Evolutionary conservation across 2,797 vertebrate species (phyloP).

Genomic region (Sarcoramphus papa): DNA sequence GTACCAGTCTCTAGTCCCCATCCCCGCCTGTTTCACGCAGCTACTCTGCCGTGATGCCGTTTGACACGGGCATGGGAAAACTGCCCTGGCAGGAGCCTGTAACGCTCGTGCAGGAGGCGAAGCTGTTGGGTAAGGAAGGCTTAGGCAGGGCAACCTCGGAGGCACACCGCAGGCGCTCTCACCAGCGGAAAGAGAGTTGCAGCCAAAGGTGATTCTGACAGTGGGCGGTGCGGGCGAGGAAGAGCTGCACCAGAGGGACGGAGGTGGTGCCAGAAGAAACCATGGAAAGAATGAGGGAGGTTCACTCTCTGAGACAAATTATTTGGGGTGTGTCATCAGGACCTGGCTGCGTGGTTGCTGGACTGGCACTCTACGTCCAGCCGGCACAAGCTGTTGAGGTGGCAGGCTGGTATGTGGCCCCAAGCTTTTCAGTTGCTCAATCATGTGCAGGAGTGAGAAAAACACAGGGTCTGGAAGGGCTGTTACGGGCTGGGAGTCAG

Average conservation of each 20-base stretch:
- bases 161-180: not conserved
- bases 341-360: not conserved
- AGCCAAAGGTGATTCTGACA: not conserved
- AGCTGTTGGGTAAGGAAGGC: not conserved
- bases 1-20: not conserved
- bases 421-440: conserved; percentile 30
- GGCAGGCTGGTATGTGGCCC: conserved; percentile 52
- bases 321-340: conserved; percentile 16
- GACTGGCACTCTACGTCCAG: not conserved
- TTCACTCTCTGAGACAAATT: not conserved
- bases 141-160: not conserved
- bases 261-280: conserved; percentile 43
- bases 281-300: conserved; percentile 59
- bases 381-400: conserved; percentile 35
- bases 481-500: not conserved
- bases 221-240: not conserved
- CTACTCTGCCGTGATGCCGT: not conserved
- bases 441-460: conserved; percentile 14
- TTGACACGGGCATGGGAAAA: not conserved
- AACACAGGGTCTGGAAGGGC: conserved; percentile 18
- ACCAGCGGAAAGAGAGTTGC: not conserved
- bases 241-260: not conserved
- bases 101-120: not conserved
- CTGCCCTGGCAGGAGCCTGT: not conserved
- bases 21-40: fast-evolving